Evolutionary conservation across 2,888 invertebrate genomes (phyloP).

Genomic region (Limnephilus lunatus): DNA sequence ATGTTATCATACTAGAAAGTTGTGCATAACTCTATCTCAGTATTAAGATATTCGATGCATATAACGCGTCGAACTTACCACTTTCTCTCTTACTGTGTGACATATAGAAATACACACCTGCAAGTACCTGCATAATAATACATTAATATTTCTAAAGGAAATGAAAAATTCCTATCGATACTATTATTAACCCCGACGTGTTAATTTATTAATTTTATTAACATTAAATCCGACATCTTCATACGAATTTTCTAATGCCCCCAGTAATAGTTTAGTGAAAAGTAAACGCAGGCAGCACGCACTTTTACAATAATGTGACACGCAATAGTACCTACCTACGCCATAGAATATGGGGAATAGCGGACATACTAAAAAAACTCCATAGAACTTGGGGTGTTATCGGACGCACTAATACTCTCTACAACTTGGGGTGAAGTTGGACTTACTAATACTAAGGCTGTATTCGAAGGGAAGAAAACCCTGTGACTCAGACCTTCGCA

Average conservation of each 20-base stretch:
- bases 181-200: neutral
- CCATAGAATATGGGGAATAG: neutral
- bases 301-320: slow-evolving; percentile 11
- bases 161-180: neutral
- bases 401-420: neutral
- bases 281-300: slow-evolving; percentile 24
- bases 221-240: neutral
- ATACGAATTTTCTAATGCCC: neutral
- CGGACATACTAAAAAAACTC: neutral
- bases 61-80: neutral
- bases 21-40: neutral
- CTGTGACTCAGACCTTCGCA: slow-evolving; percentile 33
- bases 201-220: neutral
- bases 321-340: neutral
- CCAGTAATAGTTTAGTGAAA: neutral
- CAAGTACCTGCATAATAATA: neutral
- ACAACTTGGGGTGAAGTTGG: neutral
- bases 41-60: neutral
- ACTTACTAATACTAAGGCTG: neutral
- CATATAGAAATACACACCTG: neutral
- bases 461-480: slow-evolving; percentile 27
- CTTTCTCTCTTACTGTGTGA: neutral
- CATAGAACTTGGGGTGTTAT: neutral
- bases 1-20: no score
- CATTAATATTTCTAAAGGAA: neutral